Percentiles rank a stretch among this genome's conserved stretches.
Evolutionary conservation across 2,113 vertebrate genomes (phyloP).

Genomic region (Tauraco erythrolophus): DNA sequence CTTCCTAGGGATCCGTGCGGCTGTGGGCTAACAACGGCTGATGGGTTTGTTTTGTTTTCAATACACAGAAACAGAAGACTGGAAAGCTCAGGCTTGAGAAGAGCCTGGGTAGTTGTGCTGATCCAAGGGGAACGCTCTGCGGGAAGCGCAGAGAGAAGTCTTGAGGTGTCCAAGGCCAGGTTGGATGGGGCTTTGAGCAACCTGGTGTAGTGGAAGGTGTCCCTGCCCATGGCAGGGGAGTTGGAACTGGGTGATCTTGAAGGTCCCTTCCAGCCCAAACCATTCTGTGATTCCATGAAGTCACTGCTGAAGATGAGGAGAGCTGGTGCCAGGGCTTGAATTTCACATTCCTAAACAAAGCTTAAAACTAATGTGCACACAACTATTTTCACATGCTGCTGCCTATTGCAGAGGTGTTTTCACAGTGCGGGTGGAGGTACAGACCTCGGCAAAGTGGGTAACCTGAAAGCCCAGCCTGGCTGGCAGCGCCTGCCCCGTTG

Average conservation of each 20-base stretch:
- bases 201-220: no score
- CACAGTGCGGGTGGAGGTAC: neutral
- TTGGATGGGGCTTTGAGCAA: no score
- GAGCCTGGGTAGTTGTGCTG: neutral
- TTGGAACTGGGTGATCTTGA: no score
- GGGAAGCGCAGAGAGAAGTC: neutral
- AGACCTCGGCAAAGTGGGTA: accelerated
- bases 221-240: no score
- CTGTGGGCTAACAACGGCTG: neutral
- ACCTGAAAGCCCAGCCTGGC: accelerated
- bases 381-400: accelerated
- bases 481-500: neutral
- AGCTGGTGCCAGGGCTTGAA: neutral
- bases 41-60: neutral
- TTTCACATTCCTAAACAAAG: neutral
- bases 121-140: neutral
- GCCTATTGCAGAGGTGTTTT: neutral
- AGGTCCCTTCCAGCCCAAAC: no score
- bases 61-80: accelerated
- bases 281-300: no score
- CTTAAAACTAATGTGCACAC: accelerated
- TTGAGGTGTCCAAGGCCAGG: no score
- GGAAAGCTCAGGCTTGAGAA: neutral
- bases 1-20: accelerated
- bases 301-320: accelerated